Evolutionary conservation across 2,113 vertebrate genomes (phyloP), one percentile per base, ranked within the genome.

Genomic region (Mola mola): DNA sequence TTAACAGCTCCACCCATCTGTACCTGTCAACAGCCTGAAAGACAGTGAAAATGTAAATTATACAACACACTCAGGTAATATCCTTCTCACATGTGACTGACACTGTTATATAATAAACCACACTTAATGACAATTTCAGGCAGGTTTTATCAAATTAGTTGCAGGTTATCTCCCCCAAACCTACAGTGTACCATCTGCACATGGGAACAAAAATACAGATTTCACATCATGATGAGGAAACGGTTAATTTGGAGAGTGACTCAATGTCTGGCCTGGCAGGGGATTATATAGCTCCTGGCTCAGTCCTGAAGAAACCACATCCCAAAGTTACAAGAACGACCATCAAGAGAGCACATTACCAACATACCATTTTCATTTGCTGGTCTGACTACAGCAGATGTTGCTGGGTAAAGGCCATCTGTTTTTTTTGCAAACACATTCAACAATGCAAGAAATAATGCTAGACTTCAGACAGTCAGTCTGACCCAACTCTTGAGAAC

Each of bases 231-330:
- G 1, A 7, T 51, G 63, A 76, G 58, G 64, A 72, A 72, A 72
- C 59, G 4, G 67, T 56, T 60, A 33, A 62, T 71, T 58, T 51
- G 21, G 20, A 28, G 22, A 48, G 33, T 66, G 78, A 81, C 36
- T 81, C 59, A 75, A 12, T 26, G 67, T 73, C 66, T 81, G 63
- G 16, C 40, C 26, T 47, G 26, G 78, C 42, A 49, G 52, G 66
- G 46, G n/a, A 59, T 57, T 63, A 12, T 37, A 60, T 22, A 75
- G 47, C 25, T 51, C 53, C 58, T 69, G 64, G 60, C 64, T 58
- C 2, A 1, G 26, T 5, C 41, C 20, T 21, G 17, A 19, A 24
- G 25, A 47, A 31, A 74, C 66, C 51, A 58, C 67, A 63, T 66
- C 52, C 28, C 5, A 20, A 48, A 29, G 6, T 44, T 43, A 48